Base-by-base conservation (phyloP, 2,888 invertebrate genomes). In the Pammene aurita region DNA sequence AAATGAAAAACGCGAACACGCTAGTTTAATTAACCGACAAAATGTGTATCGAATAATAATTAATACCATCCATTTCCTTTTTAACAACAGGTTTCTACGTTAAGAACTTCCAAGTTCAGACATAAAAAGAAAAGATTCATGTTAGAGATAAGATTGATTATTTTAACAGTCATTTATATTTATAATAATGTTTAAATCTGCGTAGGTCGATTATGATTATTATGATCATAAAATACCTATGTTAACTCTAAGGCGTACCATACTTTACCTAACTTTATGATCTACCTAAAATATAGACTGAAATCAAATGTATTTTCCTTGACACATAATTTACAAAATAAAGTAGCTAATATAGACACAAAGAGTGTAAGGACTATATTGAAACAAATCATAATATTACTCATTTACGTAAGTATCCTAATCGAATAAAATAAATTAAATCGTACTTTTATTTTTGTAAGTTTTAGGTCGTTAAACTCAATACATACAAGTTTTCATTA, bases 11-110 rank as follows among this genome's bases (percentile, higher is more conserved):
- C 18, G 26, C 26, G 13, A 44, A 52, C 41, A 50, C 58, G 42
- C 16, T 48, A 50, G 62, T 50, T 56, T 18, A 62, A 63, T 67
- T 63, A 63, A 50, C 56, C 18, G 56, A 66, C 34, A 50, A n/a
- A 57, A 63, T 57, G 55, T 42, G 50, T 35, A 63, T 57, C 7
- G 56, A n/a, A 18, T 42, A 44, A 14, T 34, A 50, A 68, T 64
- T 63, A 68, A 58, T 63, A 58, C 42, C n/a, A 44, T 50, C 26
- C 44, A 68, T 68, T 68, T 63, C 57, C 63, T 57, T 63, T 52
- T 57, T n/a, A 16, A 52, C 35, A 44, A 68, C 56, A 14, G 7
- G 63, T 57, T 68, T 64, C 60, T 68, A 58, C 16, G 18, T 11
- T 44, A 41, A n/a, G 7, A 35, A 11, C 9, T 35, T 52, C 6